These are phyloP conservation scores for Tursiops truncatus DNA, from an alignment of 2,113 vertebrate genomes.

Conservation along the genomic window DNA sequence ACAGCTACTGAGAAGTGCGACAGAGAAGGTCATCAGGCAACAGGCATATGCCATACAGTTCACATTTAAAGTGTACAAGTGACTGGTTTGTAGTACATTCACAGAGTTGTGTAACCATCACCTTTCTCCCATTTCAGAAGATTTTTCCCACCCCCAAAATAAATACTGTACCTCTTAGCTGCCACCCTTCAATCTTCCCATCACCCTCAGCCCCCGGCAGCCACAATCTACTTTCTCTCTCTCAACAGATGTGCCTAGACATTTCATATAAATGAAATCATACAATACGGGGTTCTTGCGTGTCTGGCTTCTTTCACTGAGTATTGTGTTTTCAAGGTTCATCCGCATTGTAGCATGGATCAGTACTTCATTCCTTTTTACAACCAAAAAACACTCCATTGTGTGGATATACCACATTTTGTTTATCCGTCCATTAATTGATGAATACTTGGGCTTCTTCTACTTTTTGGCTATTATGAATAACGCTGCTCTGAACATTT, in stretches of 20 bases:
- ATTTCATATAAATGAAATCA: background rate
- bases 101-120: background rate
- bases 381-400: background rate
- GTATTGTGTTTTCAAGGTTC: background rate
- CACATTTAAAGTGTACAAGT: background rate
- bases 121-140: background rate
- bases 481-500: background rate
- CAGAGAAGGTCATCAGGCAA: background rate
- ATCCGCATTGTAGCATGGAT: fast-evolving
- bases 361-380: background rate
- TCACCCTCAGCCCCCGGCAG: background rate
- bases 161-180: background rate
- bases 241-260: background rate
- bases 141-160: background rate
- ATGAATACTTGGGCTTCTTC: background rate
- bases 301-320: background rate
- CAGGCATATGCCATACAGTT: too few species aligned
- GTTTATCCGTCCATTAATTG: background rate
- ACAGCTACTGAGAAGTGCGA: background rate
- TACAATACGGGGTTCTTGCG: background rate
- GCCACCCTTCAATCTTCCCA: too few species aligned
- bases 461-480: background rate
- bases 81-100: background rate
- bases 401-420: background rate
- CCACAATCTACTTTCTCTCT: background rate